phyloP scores from a whole-genome alignment of 1,140 invertebrate genomes.

The Limonius californicus region DNA sequence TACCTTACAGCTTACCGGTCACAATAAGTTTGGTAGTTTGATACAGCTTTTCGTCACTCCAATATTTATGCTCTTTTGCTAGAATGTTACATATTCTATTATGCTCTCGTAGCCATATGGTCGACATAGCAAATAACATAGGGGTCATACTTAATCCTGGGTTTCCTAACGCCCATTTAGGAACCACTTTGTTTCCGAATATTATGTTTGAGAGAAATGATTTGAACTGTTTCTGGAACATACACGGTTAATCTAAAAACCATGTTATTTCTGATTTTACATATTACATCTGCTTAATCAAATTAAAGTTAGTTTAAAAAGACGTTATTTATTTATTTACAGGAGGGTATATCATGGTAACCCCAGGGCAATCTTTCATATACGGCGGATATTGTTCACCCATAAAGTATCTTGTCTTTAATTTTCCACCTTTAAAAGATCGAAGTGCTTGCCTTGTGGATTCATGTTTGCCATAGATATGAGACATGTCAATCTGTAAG shows the following conservation, averaged over 20 bases:
- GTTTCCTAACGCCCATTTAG: neutral
- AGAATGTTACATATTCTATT: neutral
- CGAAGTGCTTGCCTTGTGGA: neutral
- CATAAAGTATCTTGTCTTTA: neutral
- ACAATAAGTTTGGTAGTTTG: neutral
- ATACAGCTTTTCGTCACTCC: neutral
- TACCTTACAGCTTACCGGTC: neutral
- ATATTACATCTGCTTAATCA: no score
- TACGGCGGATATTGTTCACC: neutral
- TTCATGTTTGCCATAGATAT: neutral
- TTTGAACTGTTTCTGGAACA: neutral
- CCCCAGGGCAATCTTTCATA: neutral
- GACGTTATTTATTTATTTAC: no score
- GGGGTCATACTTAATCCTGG: neutral
- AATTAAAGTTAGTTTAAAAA: no score
- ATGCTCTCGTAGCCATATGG: constrained; percentile 5
- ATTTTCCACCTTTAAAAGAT: neutral
- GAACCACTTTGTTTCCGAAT: no score
- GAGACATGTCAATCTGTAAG: constrained; percentile 6
- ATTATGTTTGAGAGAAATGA: neutral
- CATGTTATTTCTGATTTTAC: neutral
- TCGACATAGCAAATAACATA: neutral
- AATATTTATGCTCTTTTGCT: neutral
- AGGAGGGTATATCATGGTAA: neutral
- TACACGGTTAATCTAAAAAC: neutral